phyloP scores from a whole-genome alignment of 1,140 invertebrate genomes.

The Epicauta chinensis region DNA sequence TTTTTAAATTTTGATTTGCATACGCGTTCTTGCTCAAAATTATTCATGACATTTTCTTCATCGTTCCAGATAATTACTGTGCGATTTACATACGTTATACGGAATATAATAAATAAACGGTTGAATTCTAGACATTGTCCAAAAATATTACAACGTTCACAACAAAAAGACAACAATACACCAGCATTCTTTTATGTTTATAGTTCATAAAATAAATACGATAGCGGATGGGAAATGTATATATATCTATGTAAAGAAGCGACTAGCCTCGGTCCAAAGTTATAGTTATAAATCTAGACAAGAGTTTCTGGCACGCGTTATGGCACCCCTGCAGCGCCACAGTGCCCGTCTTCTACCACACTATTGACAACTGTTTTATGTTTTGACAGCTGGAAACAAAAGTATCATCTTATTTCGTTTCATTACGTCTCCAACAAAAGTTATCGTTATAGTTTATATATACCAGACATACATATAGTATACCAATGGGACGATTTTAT shows the following conservation, averaged over 20 bases:
- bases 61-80: conserved; percentile 9
- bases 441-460: conserved; percentile 21
- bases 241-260: neutral
- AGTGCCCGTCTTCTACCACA: conserved; percentile 10
- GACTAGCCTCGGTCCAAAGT: conserved; percentile 4
- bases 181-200: too few species aligned
- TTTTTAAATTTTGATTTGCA: conserved; percentile 7
- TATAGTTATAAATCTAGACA: conserved; percentile 21
- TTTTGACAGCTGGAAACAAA: conserved; percentile 30
- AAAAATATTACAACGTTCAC: too few species aligned
- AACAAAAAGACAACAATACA: too few species aligned
- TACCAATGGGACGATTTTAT: conserved; percentile 14
- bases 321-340: conserved; percentile 23
- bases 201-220: conserved; percentile 24
- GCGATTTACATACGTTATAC: neutral
- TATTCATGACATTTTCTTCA: conserved; percentile 15
- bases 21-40: conserved; percentile 11
- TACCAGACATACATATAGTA: conserved; percentile 4
- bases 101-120: neutral
- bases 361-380: conserved; percentile 31
- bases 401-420: conserved; percentile 25
- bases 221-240: too few species aligned
- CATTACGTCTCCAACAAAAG: conserved; percentile 18
- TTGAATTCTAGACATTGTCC: too few species aligned
- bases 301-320: conserved; percentile 27